Evolutionary conservation across 2,888 invertebrate species (phyloP).

Genomic region (Epirrita christyi): DNA sequence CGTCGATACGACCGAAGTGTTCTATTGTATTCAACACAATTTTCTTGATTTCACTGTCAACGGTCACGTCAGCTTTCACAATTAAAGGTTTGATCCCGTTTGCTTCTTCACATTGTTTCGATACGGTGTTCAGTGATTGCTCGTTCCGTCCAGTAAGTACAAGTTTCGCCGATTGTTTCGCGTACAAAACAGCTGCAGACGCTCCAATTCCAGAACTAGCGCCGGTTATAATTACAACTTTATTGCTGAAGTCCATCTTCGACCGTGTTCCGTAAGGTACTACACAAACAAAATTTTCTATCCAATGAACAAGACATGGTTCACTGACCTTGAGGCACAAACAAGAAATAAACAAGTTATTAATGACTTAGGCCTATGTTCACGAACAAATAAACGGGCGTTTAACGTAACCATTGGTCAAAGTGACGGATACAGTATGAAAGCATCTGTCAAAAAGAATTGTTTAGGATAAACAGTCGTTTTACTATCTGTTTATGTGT

Average conservation of each 20-base stretch:
- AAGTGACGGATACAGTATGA: too few relatives aligned
- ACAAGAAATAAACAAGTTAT: too few relatives aligned
- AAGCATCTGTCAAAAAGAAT: too few relatives aligned
- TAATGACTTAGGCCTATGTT: too few relatives aligned
- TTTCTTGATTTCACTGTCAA: conserved; percentile 87
- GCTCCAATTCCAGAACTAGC: conserved; percentile 91
- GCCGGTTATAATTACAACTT: conserved; percentile 87
- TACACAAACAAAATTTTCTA: conserved; percentile 17
- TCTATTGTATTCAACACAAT: conserved; percentile 88
- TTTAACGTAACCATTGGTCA: too few relatives aligned
- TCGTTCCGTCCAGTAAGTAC: conserved; percentile 89
- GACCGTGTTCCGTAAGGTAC: conserved; percentile 40
- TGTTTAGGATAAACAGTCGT: too few relatives aligned
- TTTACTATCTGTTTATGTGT: too few relatives aligned
- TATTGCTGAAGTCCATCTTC: conserved; percentile 84
- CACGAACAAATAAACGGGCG: too few relatives aligned
- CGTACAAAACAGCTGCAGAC: conserved; percentile 87
- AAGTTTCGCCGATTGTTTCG: conserved; percentile 86
- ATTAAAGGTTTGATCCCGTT: conserved; percentile 79
- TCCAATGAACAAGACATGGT: conserved; percentile 5
- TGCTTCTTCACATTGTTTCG: conserved; percentile 80
- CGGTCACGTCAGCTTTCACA: conserved; percentile 87
- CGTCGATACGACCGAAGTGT: conserved; percentile 88
- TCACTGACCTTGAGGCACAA: neutral
- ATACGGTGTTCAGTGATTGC: conserved; percentile 86